Evolutionary conservation across 2,888 invertebrate genomes (phyloP).

Genomic region (Drosophila formosana): DNA sequence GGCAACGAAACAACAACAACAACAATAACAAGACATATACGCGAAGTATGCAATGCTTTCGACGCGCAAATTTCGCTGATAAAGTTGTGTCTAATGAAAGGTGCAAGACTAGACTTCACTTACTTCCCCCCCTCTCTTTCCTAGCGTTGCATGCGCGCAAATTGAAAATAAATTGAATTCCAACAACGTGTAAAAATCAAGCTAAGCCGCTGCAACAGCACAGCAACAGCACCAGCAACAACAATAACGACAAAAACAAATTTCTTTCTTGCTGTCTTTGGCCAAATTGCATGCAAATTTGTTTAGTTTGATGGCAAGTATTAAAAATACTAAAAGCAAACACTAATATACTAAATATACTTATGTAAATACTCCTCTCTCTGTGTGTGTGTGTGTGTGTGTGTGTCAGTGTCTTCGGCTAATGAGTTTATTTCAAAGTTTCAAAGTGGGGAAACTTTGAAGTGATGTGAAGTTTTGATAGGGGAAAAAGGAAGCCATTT

Average conservation of each 20-base stretch:
- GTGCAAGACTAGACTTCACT: conserved; percentile 37
- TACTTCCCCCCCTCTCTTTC: neutral
- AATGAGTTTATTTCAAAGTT: conserved; percentile 10
- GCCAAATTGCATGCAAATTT: conserved; percentile 73
- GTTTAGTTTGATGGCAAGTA: conserved; percentile 50
- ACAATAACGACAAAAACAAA: conserved; percentile 26
- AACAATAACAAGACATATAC: conserved; percentile 23
- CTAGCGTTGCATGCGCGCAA: conserved; percentile 66
- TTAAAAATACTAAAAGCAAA: conserved; percentile 25
- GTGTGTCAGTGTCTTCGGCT: neutral
- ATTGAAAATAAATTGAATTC: conserved; percentile 78
- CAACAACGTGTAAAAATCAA: conserved; percentile 72
- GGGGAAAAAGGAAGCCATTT: neutral
- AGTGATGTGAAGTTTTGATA: conserved; percentile 8
- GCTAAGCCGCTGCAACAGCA: conserved; percentile 22
- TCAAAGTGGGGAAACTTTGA: neutral
- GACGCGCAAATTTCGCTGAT: conserved; percentile 62
- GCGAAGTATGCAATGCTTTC: conserved; percentile 39
- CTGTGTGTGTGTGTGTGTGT: neutral
- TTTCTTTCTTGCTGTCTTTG: conserved; percentile 29
- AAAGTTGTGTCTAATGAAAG: conserved; percentile 72
- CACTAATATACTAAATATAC: conserved; percentile 8
- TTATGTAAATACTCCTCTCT: neutral
- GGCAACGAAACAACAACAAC: conserved; percentile 53
- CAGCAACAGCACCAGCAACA: conserved; percentile 19